Evolutionary conservation across 2,888 invertebrate species (phyloP), one percentile per base, ranked within the genome.

Genomic region (Neoascia interrupta): DNA sequence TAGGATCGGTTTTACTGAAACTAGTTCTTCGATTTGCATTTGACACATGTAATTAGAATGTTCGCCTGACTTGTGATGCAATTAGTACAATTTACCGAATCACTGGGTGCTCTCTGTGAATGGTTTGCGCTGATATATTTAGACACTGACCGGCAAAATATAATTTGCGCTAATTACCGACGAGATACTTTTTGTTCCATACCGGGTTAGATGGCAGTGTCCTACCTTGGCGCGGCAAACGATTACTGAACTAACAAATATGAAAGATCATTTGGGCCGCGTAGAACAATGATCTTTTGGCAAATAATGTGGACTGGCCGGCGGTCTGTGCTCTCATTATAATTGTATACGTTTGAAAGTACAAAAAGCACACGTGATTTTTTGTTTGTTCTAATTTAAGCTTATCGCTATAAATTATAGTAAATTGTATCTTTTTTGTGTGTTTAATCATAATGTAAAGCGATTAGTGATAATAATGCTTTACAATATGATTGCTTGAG

Each of bases 121-220:
- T 53, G 61, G 21, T 41, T 26, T 39, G 47, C n/a, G 36, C 36
- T 60, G 49, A 51, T 72, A 51, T 61, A 72, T 58, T 63, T 47
- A 61, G 41, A 69, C 18, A 43, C 49, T 54, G 64, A 79, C 79
- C 73, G 73, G 72, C 49, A 61, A 73, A 68, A 79, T 64, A 60
- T 73, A 61, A 72, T 79, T n/a, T 73, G 61, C 31, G 66, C 68
- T 73, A 73, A 79, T 79, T 79, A 79, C 47, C 60, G 49, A 56
- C 47, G 47, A 49, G 61, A n/a, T n/a, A n/a, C n/a, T n/a, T n/a
- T n/a, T n/a, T n/a, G n/a, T n/a, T n/a, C n/a, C n/a, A n/a, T 10
- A 28, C 26, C 37, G 28, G 58, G 28, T 45, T 45, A 18, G n/a
- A 60, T 53, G 51, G 34, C 34, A 34, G 43, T 28, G 68, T 74